Evolutionary conservation across 2,797 vertebrate genomes (phyloP).

Genomic region (Schizopygopsis pylzovi): DNA sequence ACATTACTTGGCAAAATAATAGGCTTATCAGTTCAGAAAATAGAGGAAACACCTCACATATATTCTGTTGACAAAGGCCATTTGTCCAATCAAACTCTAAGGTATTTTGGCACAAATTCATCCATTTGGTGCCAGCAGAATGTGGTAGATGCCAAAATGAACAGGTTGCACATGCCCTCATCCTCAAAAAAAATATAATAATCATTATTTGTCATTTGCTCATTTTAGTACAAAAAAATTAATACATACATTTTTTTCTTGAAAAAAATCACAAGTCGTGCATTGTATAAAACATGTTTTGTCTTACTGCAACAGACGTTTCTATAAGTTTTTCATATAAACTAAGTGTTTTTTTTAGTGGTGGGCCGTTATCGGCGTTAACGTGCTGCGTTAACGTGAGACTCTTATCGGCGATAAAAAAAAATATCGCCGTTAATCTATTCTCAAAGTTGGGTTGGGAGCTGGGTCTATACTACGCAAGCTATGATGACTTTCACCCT

Average conservation of each 20-base stretch:
- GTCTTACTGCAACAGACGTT: neutral
- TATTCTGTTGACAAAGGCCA: neutral
- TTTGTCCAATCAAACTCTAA: conserved; percentile 10
- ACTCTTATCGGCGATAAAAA: too few species aligned
- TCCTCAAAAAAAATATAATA: neutral
- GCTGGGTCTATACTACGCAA: too few species aligned
- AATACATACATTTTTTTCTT: neutral
- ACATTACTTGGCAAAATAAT: neutral
- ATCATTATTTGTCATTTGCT: neutral
- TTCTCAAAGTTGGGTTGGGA: too few species aligned
- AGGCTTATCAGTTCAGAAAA: neutral
- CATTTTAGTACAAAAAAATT: neutral
- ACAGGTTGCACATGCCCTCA: neutral
- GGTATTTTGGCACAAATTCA: conserved; percentile 3
- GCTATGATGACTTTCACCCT: too few species aligned
- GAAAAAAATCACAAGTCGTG: neutral
- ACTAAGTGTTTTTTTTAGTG: too few species aligned
- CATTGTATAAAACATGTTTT: neutral
- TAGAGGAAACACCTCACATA: neutral
- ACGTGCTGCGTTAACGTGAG: too few species aligned
- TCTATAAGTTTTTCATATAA: neutral
- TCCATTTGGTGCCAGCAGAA: neutral
- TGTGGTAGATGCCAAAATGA: neutral
- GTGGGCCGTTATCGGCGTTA: too few species aligned
- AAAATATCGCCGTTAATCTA: too few species aligned